Evolutionary conservation across 2,888 invertebrate species (phyloP).

Genomic region (Drosophila longiperda): DNA sequence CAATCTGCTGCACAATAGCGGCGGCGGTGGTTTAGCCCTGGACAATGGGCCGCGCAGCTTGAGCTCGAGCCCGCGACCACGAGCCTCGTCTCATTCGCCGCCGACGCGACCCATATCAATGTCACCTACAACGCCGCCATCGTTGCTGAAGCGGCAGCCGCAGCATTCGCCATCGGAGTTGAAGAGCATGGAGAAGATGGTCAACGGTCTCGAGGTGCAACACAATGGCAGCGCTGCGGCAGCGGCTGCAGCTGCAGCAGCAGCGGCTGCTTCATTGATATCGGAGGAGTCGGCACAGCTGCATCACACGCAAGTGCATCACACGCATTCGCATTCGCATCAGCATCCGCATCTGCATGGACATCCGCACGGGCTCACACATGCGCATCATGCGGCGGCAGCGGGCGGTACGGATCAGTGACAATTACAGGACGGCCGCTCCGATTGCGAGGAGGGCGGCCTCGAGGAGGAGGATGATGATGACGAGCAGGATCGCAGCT

Average conservation of each 20-base stretch:
- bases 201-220: constrained; percentile 96
- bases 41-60: constrained; percentile 84
- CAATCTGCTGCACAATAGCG: constrained; percentile 63
- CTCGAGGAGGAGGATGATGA: constrained; percentile 76
- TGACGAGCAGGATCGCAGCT: constrained; percentile 82
- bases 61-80: constrained; percentile 84
- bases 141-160: constrained; percentile 81
- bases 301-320: constrained; percentile 72
- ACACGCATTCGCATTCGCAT: constrained; percentile 46
- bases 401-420: constrained; percentile 82
- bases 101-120: constrained; percentile 85
- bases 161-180: constrained; percentile 89
- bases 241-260: constrained; percentile 65
- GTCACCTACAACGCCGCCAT: constrained; percentile 86
- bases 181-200: constrained; percentile 98
- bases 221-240: constrained; percentile 85
- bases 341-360: constrained; percentile 54
- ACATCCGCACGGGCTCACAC: constrained; percentile 51
- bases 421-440: constrained; percentile 84
- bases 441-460: constrained; percentile 71
- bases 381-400: constrained; percentile 57
- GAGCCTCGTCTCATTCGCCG: constrained; percentile 85
- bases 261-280: constrained; percentile 60
- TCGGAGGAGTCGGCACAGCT: constrained; percentile 61
- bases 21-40: constrained; percentile 63